Evolutionary conservation across 2,888 invertebrate genomes (phyloP).

Genomic region (Periphyllus acericola): DNA sequence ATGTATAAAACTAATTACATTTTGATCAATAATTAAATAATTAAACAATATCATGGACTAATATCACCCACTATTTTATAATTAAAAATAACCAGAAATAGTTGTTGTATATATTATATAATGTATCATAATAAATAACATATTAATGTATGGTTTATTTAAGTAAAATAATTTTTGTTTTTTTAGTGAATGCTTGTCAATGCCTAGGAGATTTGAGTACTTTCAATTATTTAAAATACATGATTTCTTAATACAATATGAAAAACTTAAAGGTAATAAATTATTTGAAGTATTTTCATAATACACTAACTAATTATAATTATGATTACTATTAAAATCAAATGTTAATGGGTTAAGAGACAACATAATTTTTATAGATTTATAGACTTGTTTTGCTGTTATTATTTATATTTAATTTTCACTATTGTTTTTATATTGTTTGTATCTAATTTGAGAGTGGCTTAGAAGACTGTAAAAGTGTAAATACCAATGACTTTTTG

Average conservation of each 20-base stretch:
- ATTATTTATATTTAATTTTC: slow-evolving; percentile 27
- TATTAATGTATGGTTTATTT: neutral
- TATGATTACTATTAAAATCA: neutral
- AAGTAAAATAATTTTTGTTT: neutral
- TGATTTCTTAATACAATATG: slow-evolving; percentile 1
- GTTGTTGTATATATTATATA: neutral
- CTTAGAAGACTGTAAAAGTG: neutral
- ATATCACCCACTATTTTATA: no score
- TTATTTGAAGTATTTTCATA: neutral
- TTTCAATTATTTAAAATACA: slow-evolving; percentile 43
- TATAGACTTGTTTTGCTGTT: neutral
- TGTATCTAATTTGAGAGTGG: neutral
- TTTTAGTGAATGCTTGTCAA: slow-evolving; percentile 42
- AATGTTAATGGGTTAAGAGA: neutral
- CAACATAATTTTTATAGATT: neutral
- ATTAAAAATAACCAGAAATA: neutral
- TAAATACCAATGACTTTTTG: neutral
- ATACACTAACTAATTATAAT: neutral
- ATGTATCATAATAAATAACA: no score
- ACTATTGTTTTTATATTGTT: neutral
- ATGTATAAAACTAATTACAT: no score
- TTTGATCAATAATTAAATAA: no score
- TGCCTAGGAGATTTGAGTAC: slow-evolving; percentile 43
- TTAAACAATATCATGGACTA: no score
- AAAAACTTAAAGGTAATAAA: neutral